Conservation (phyloP, 1,140 invertebrate genomes). For the Fopius arisanus region DNA sequence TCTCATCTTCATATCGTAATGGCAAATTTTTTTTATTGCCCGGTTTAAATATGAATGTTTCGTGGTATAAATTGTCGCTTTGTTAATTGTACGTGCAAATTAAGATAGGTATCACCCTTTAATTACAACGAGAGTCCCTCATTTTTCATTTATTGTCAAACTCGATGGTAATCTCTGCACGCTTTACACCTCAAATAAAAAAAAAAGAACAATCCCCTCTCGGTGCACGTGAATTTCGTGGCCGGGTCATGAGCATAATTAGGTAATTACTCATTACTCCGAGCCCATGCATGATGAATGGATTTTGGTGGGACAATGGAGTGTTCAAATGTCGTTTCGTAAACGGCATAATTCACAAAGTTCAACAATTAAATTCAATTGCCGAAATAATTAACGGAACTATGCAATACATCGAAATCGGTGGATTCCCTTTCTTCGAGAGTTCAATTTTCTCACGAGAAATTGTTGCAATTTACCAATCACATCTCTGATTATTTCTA, state of each 20-base stretch:
- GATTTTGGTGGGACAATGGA: background rate
- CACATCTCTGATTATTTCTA: background rate
- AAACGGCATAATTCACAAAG: background rate
- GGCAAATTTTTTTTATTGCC: background rate
- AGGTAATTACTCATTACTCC: background rate
- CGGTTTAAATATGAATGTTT: background rate
- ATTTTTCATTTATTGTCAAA: conserved; percentile 1
- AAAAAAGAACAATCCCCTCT: background rate
- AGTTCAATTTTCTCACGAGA: background rate
- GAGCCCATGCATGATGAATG: background rate
- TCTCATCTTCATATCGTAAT: background rate
- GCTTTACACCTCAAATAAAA: background rate
- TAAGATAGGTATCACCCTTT: background rate
- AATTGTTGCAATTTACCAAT: background rate
- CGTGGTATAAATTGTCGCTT: background rate
- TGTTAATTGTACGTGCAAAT: background rate
- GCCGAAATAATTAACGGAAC: background rate
- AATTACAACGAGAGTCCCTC: background rate
- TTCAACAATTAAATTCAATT: background rate
- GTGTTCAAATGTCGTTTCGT: background rate
- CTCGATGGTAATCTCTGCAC: background rate
- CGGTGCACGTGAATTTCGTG: background rate
- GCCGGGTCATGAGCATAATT: conserved; percentile 5
- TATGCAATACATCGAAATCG: background rate
- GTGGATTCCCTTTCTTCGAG: background rate